A percentile compares a stretch with the other conserved stretches of the same genome.
Evolutionary conservation across 2,888 invertebrate species (phyloP).

Genomic region (Agrotis ipsilon): DNA sequence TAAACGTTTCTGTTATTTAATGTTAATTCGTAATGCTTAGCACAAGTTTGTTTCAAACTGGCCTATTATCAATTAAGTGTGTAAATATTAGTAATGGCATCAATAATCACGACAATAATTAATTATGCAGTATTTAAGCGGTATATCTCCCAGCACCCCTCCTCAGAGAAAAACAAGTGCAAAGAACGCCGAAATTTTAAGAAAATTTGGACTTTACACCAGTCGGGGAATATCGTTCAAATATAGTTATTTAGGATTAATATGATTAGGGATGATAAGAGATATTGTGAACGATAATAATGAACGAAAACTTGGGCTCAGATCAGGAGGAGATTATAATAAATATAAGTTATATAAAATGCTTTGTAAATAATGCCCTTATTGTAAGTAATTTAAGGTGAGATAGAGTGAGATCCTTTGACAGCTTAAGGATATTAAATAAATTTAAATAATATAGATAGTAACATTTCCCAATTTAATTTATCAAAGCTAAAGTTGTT

Average conservation of each 20-base stretch:
- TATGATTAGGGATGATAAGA: neutral
- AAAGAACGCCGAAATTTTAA: slow-evolving; percentile 6
- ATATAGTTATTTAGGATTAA: slow-evolving; percentile 2
- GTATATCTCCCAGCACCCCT: slow-evolving; percentile 12
- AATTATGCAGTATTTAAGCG: slow-evolving; percentile 4
- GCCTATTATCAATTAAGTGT: slow-evolving; percentile 63
- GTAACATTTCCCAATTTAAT: neutral
- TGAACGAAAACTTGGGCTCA: neutral
- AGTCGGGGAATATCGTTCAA: slow-evolving; percentile 9
- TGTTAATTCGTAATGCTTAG: slow-evolving; percentile 24
- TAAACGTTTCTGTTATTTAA: slow-evolving; percentile 1
- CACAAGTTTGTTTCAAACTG: slow-evolving; percentile 61
- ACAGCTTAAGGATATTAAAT: slow-evolving; percentile 11
- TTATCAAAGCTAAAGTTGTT: neutral
- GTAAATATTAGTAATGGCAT: slow-evolving; percentile 37
- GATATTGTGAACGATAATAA: neutral
- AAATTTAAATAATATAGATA: neutral
- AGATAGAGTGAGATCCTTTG: slow-evolving; percentile 52
- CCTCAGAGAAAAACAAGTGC: slow-evolving; percentile 4
- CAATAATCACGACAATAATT: slow-evolving; percentile 4
- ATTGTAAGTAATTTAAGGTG: slow-evolving; percentile 15
- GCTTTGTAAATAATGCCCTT: slow-evolving; percentile 20
- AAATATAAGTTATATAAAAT: slow-evolving; percentile 4
- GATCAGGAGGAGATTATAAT: neutral
- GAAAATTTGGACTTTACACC: neutral